Percentiles rank a stretch among this genome's conserved stretches.
phyloP scores from a whole-genome alignment of 2,797 vertebrate species.

The Carapus acus region DNA sequence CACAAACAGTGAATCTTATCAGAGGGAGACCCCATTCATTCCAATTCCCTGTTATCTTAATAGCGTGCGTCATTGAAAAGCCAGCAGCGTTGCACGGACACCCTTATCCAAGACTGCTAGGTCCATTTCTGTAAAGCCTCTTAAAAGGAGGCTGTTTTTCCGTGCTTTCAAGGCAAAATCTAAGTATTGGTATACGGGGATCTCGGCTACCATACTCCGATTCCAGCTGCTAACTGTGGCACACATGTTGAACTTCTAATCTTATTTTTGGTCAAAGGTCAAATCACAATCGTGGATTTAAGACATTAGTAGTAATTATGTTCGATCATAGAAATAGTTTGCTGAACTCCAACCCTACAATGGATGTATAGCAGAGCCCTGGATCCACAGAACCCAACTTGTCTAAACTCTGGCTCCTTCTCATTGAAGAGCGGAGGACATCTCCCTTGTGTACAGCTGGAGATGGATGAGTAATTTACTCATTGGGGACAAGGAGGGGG shows the following conservation, averaged over 20 bases:
- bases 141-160: too few species aligned
- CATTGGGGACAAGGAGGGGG: background rate
- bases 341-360: conserved; percentile 16
- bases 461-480: background rate
- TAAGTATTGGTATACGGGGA: too few species aligned
- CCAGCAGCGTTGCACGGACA: too few species aligned
- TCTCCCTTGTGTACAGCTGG: conserved; percentile 7
- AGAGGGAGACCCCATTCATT: too few species aligned
- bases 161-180: too few species aligned
- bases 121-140: too few species aligned
- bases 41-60: too few species aligned
- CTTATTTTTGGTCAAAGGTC: background rate
- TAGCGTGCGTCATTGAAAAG: too few species aligned
- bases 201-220: background rate
- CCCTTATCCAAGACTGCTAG: too few species aligned
- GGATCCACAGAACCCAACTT: conserved; percentile 17
- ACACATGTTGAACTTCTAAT: background rate
- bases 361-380: too few species aligned
- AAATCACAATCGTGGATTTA: conserved; percentile 1
- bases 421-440: conserved; percentile 2
- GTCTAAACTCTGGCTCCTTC: conserved; percentile 10
- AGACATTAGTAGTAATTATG: conserved; percentile 5
- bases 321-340: conserved; percentile 18
- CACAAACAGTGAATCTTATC: too few species aligned
- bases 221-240: background rate